Base-by-base conservation (phyloP, 1,140 invertebrate genomes). In the Sweltsa coloradensis region DNA sequence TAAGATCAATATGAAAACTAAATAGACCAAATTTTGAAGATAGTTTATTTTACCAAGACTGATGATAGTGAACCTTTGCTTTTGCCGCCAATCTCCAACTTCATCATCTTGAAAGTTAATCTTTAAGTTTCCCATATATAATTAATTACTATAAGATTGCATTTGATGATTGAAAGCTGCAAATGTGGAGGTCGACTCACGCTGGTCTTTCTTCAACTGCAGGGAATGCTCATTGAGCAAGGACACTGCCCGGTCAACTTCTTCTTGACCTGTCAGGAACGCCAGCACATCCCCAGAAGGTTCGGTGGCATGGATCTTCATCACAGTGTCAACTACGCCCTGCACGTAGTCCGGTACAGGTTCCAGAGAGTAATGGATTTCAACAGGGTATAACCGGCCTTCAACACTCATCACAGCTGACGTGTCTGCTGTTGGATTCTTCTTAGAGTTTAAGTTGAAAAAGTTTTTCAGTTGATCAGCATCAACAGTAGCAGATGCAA, bases 401-500 rank as follows among this genome's bases (percentile, higher is more conserved):
- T 92, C 82, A 36, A 99, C 81, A 18, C 81, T 86, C 53, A 99
- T 67, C 25, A 96, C 85, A 0, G 79, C 74, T 5, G 90, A 77
- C 0, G 85, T 86, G 52, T 89, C 79, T 49, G 76, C 73, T 14
- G 57, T 57, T 18, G 60, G 55, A 53, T 71, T 60, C 45, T 53
- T 58, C 1, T 66, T 67, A 21, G 71, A 64, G 51, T 80, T 83
- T 7, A 79, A 66, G 65, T 94, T 90, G 60, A 97, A 98, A 68
- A 92, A 98, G 53, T 88, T 76, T 50, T 76, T 75, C 11, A 97
- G 66, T 54, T 81, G 75, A 60, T 91, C 83, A 0, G 91, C 92
- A 65, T 98, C 90, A 47, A 97, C 78, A 1, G 96, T 98, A 0
- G 95, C 95, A 0, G 96, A 98, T 0, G 92, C 87, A 11, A 99